Percentiles rank a stretch among this genome's conserved stretches.
Conservation (phyloP, 2,888 invertebrate species). For the Cephus spinipes region DNA sequence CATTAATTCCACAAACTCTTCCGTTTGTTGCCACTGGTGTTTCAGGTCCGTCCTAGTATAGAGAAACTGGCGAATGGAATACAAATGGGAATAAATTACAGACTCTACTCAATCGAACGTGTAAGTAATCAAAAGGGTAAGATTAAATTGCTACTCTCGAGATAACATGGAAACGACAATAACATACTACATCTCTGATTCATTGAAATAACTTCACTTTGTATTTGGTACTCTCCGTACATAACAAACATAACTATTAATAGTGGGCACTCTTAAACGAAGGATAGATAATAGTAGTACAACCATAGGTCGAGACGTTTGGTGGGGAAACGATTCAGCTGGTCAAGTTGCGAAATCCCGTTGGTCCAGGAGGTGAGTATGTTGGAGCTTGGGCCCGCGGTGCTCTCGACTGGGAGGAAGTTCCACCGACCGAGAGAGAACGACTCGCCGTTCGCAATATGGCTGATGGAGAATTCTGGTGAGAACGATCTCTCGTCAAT, state of each 20-base stretch:
- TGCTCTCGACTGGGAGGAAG: constrained; percentile 81
- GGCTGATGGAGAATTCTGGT: constrained; percentile 82
- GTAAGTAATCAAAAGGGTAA: constrained; percentile 64
- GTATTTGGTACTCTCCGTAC: not conserved
- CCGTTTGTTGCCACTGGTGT: constrained; percentile 22
- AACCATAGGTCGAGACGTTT: constrained; percentile 75
- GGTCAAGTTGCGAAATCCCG: constrained; percentile 78
- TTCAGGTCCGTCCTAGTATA: constrained; percentile 70
- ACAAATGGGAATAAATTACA: constrained; percentile 84
- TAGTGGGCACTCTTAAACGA: not conserved
- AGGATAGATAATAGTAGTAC: not conserved
- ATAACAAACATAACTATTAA: not conserved
- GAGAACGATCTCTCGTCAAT: constrained; percentile 31
- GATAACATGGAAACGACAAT: not conserved
- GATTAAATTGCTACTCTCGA: not conserved
- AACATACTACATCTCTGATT: not conserved
- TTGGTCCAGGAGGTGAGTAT: constrained; percentile 75
- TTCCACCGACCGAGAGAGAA: constrained; percentile 79
- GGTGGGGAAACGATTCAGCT: constrained; percentile 79
- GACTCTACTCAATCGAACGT: constrained; percentile 79
- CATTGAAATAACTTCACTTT: not conserved
- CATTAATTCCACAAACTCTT: not conserved
- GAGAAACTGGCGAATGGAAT: constrained; percentile 80
- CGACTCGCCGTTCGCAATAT: constrained; percentile 75
- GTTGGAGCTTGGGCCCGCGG: constrained; percentile 78